Evolutionary conservation across 2,888 invertebrate genomes (phyloP).

Genomic region (Scaptomyza parva): DNA sequence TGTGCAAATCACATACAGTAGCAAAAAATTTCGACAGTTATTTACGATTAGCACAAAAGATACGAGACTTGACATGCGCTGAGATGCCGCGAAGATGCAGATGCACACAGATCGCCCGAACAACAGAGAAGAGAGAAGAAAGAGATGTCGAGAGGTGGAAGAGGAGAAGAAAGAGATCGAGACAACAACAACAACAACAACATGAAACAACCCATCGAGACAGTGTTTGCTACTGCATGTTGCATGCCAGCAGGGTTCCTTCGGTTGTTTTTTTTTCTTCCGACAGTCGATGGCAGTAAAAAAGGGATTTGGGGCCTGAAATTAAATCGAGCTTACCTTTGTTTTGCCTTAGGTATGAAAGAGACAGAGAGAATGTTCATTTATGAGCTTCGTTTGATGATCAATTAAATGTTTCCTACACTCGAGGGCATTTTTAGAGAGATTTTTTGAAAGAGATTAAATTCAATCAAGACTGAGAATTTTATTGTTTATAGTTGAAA

Average conservation of each 20-base stretch:
- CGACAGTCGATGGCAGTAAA: background rate
- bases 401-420: conserved; percentile 56
- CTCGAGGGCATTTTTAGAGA: conserved; percentile 20
- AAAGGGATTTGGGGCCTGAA: background rate
- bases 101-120: conserved; percentile 30
- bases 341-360: background rate
- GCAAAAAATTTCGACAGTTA: conserved; percentile 81
- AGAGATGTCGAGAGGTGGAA: background rate
- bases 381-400: conserved; percentile 49
- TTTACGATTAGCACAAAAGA: conserved; percentile 80
- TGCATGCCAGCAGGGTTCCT: conserved; percentile 34
- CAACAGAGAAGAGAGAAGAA: background rate
- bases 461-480: too few relatives aligned
- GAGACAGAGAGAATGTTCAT: conserved; percentile 25
- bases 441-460: too few relatives aligned
- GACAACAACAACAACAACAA: background rate
- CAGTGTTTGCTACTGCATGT: conserved; percentile 55
- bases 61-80: conserved; percentile 80
- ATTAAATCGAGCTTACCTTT: conserved; percentile 21
- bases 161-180: background rate
- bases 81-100: conserved; percentile 63
- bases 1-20: conserved; percentile 79
- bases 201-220: background rate
- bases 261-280: background rate
- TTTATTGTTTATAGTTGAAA: too few relatives aligned